These are phyloP conservation scores for Heterohyrax brucei DNA, from an alignment of 2,797 vertebrate genomes.

Conservation along the genomic window DNA sequence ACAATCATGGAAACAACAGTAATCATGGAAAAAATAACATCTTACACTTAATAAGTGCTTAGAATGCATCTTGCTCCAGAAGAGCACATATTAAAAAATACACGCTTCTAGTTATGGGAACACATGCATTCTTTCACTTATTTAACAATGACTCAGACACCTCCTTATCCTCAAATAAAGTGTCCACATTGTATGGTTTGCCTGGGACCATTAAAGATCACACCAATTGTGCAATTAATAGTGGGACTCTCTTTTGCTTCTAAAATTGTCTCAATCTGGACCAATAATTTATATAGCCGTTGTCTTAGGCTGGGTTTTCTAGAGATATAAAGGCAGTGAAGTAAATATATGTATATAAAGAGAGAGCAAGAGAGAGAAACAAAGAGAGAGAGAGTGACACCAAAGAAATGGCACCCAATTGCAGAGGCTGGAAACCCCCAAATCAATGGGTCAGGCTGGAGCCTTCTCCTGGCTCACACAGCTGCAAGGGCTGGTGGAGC, in stretches of 20 bases:
- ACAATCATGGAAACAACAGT: rapidly evolving
- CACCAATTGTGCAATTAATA: rapidly evolving
- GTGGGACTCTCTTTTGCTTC: rapidly evolving
- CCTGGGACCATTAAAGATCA: too few relatives aligned
- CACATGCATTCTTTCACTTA: rapidly evolving
- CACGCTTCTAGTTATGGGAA: rapidly evolving
- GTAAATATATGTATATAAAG: too few relatives aligned
- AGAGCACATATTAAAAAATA: rapidly evolving
- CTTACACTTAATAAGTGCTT: rapidly evolving
- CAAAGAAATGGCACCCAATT: too few relatives aligned
- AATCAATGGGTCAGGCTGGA: too few relatives aligned
- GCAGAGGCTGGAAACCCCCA: too few relatives aligned
- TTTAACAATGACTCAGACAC: too few relatives aligned
- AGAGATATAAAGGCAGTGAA: too few relatives aligned
- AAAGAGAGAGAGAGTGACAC: too few relatives aligned
- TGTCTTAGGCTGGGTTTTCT: too few relatives aligned
- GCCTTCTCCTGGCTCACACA: too few relatives aligned
- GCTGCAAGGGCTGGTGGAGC: too few relatives aligned
- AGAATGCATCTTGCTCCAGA: rapidly evolving
- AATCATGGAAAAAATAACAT: rapidly evolving
- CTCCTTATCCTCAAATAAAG: background rate
- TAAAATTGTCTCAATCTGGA: background rate
- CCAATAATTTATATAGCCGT: rapidly evolving
- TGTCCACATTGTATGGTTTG: rapidly evolving
- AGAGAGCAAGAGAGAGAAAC: too few relatives aligned